Percentiles rank a stretch among this genome's conserved stretches.
phyloP scores from a whole-genome alignment of 2,797 vertebrate species.

The Chaunax sp. region DNA sequence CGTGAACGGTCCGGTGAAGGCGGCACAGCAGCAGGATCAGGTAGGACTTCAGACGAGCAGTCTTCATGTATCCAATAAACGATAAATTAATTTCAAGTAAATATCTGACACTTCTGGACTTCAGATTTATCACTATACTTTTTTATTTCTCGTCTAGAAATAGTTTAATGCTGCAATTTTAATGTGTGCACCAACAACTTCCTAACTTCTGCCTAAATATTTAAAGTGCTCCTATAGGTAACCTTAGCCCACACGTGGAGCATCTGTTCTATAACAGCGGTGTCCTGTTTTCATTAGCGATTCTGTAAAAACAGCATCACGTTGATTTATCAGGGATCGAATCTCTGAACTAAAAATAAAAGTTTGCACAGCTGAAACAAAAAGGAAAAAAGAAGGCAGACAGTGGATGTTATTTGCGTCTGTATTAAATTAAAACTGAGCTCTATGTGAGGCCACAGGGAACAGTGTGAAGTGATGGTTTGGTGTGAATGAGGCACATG shows the following conservation, averaged over 20 bases:
- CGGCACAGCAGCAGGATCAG: conserved; percentile 90
- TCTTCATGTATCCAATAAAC: no score
- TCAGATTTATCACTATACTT: background rate
- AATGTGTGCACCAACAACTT: conserved; percentile 29
- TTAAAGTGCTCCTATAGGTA: conserved; percentile 44
- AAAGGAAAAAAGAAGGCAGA: background rate
- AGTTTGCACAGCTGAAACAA: no score
- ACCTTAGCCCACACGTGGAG: conserved; percentile 48
- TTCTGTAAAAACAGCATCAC: background rate
- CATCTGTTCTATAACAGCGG: conserved; percentile 9
- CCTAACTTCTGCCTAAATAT: conserved; percentile 60
- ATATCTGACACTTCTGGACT: background rate
- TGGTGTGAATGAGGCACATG: conserved; percentile 8
- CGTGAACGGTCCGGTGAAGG: conserved; percentile 86
- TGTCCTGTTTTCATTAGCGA: conserved; percentile 31
- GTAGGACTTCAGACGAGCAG: conserved; percentile 71
- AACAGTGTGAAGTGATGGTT: conserved; percentile 42
- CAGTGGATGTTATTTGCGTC: conserved; percentile 51
- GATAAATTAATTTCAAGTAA: background rate
- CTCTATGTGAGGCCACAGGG: conserved; percentile 22
- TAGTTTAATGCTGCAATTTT: background rate
- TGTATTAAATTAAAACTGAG: conserved; percentile 30
- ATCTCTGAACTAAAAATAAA: conserved; percentile 8
- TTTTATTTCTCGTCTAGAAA: background rate
- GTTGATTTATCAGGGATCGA: background rate